A percentile compares a stretch with the other conserved stretches of the same genome.
Evolutionary conservation across 2,888 invertebrate genomes (phyloP).

Genomic region (Meandrusa payeni): DNA sequence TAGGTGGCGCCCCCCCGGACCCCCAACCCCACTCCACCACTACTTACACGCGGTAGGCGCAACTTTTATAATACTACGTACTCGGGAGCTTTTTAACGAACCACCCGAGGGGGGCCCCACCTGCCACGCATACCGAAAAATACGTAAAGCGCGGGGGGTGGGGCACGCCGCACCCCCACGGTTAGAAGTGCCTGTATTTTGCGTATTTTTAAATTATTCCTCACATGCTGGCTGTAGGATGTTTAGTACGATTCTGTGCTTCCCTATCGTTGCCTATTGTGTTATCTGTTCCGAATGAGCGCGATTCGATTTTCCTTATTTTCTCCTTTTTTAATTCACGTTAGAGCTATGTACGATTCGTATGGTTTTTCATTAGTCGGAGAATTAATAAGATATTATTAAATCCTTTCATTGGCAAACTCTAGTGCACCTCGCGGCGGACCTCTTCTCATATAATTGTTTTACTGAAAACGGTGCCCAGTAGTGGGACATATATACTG

Average conservation of each 20-base stretch:
- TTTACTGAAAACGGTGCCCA: too few relatives aligned
- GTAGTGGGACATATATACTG: too few relatives aligned
- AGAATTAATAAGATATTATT: too few relatives aligned
- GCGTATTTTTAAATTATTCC: slow-evolving; percentile 80
- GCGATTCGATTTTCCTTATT: neutral
- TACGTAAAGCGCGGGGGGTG: slow-evolving; percentile 65
- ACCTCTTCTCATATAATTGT: too few relatives aligned
- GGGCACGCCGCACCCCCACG: slow-evolving; percentile 50
- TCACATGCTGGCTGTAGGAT: slow-evolving; percentile 63
- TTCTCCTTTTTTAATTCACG: too few relatives aligned
- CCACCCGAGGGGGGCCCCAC: slow-evolving; percentile 65
- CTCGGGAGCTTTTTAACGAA: slow-evolving; percentile 79
- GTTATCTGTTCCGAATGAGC: slow-evolving; percentile 17
- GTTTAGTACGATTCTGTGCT: slow-evolving; percentile 61
- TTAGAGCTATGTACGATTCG: too few relatives aligned
- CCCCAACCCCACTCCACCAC: slow-evolving; percentile 55
- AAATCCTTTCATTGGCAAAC: too few relatives aligned
- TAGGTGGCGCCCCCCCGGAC: slow-evolving; percentile 55
- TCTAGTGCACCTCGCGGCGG: too few relatives aligned
- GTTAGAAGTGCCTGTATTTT: slow-evolving; percentile 79
- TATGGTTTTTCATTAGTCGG: too few relatives aligned
- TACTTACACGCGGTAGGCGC: slow-evolving; percentile 80
- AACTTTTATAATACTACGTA: slow-evolving; percentile 81
- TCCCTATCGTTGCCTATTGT: slow-evolving; percentile 27
- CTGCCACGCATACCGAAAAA: slow-evolving; percentile 80